A percentile compares a stretch with the other conserved stretches of the same genome.
phyloP scores from a whole-genome alignment of 2,113 vertebrate species.

The Panthera tigris region DNA sequence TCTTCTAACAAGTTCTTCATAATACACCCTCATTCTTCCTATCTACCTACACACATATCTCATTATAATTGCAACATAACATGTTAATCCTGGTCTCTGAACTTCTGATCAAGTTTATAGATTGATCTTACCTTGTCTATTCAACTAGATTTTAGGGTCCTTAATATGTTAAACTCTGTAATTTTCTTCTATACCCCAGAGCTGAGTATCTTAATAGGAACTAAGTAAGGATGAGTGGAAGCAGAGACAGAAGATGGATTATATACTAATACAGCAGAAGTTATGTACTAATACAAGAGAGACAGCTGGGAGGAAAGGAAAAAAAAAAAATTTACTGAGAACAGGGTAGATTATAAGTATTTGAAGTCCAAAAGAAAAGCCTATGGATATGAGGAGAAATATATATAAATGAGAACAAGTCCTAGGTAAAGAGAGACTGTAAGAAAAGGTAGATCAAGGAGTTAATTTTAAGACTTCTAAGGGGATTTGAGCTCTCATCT shows the following conservation, averaged over 20 bases:
- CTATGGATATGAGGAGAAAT: background rate
- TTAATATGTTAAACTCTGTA: background rate
- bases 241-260: background rate
- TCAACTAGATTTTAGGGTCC: conserved; percentile 30
- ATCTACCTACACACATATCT: background rate
- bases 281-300: background rate
- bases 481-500: background rate
- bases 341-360: background rate
- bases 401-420: background rate
- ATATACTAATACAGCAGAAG: background rate
- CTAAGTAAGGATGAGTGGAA: background rate
- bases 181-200: conserved; percentile 1
- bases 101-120: conserved; percentile 23
- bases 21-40: background rate
- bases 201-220: background rate
- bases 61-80: background rate
- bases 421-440: background rate
- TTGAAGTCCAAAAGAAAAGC: background rate
- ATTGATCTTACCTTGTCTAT: background rate
- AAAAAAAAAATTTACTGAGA: background rate
- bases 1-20: background rate
- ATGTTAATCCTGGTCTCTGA: background rate
- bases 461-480: background rate
- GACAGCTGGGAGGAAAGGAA: background rate
- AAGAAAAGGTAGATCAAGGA: background rate